Base-by-base conservation (phyloP, 2,888 invertebrate genomes). In the Spodoptera exigua region DNA sequence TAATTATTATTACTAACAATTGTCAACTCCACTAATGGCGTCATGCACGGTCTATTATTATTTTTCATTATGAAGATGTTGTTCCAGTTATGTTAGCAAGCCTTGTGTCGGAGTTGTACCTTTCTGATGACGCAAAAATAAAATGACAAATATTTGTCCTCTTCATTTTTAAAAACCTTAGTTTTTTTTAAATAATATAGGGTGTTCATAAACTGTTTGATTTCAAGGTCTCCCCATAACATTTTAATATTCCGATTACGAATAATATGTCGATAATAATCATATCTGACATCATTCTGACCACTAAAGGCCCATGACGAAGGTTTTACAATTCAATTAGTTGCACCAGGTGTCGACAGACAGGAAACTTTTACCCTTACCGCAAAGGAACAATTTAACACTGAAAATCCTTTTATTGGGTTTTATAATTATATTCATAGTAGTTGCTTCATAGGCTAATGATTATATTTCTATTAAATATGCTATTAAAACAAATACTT, bases 271-370 rank as follows among this genome's bases (percentile, higher is more conserved):
- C 86, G 89, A 89, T 91, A 90, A 90, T 90, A 87, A 91, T 92
- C 87, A 84, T 87, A 89, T 88, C 89, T 84, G 74, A 89, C 89
- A 88, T 88, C 86, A 83, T 84, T 89, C 86, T 87, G 88, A 89
- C 92, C 90, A 91, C 88, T 88, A 88, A 90, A 90, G 89, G 91
- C 87, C 87, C 89, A 88, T 86, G 88, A 86, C 87, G 87, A 89
- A 89, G 89, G 92, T 90, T 92, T 91, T 91, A 93, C 93, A 93
- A 92, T 93, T 93, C 92, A 93, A 93, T 93, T 93, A 92, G 89
- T 75, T 81, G 76, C 83, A 87, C 89, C 93, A 92, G 93, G 92
- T 93, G 93, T 86, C 83, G 88, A 84, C 86, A 82, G 79, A 76
- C 82, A 84, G 85, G 85, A 84, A 89, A 90, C 84, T 86, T 85